A percentile compares a stretch with the other conserved stretches of the same genome.
These are phyloP conservation scores for Leptothorax acervorum DNA, from an alignment of 2,888 invertebrate species.

Conservation along the genomic window DNA sequence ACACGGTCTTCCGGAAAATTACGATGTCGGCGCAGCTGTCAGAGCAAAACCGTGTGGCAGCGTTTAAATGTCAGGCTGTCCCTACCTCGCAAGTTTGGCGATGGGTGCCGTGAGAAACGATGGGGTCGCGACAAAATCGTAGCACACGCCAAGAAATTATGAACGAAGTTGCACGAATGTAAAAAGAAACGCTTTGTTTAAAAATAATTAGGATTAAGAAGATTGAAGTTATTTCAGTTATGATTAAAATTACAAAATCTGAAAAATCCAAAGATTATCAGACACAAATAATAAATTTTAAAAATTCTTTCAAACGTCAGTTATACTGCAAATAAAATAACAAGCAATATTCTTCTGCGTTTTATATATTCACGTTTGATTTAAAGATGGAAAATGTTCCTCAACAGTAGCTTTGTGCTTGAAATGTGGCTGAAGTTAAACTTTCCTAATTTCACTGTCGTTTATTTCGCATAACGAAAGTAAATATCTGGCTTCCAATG, in stretches of 20 bases:
- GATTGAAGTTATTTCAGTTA: neutral
- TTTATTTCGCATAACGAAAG: too few species aligned
- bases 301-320: too few species aligned
- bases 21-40: constrained; percentile 54
- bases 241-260: neutral
- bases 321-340: too few species aligned
- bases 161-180: neutral
- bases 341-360: too few species aligned
- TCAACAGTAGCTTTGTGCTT: too few species aligned
- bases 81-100: constrained; percentile 10
- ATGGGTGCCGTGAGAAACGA: constrained; percentile 17
- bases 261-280: neutral
- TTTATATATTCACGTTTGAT: too few species aligned
- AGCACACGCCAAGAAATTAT: neutral
- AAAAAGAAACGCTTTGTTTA: neutral
- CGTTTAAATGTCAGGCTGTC: constrained; percentile 50
- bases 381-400: too few species aligned
- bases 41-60: constrained; percentile 42
- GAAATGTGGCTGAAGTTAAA: too few species aligned
- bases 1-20: constrained; percentile 55
- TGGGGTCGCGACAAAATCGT: constrained; percentile 5
- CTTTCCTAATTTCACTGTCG: too few species aligned
- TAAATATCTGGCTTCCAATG: too few species aligned
- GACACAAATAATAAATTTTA: too few species aligned
- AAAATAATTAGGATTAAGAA: neutral